phyloP scores from a whole-genome alignment of 2,113 vertebrate species.

The Loxodonta africana region DNA sequence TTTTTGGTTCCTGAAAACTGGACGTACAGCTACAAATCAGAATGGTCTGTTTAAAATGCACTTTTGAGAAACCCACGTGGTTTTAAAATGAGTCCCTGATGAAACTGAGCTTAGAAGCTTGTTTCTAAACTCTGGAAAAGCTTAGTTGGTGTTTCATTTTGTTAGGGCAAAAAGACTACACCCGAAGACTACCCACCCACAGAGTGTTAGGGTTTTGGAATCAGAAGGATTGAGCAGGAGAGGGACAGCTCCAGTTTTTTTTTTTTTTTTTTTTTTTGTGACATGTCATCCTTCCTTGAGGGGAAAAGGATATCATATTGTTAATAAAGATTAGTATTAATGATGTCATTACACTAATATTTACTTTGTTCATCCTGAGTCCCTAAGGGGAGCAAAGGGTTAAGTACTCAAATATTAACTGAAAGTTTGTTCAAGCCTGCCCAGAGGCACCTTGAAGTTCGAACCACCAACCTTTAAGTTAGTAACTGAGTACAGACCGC shows the following conservation, averaged over 20 bases:
- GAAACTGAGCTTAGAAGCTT: neutral
- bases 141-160: conserved; percentile 16
- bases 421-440: too few relatives aligned
- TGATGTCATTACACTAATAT: neutral
- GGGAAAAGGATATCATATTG: neutral
- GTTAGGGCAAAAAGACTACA: neutral
- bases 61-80: neutral
- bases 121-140: neutral
- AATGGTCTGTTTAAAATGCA: conserved; percentile 40
- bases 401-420: too few relatives aligned
- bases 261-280: neutral
- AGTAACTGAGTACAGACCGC: neutral
- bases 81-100: conserved; percentile 8
- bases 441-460: too few relatives aligned
- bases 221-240: neutral
- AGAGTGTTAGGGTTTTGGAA: neutral
- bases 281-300: neutral
- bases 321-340: neutral
- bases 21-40: neutral
- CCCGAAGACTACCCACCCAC: neutral
- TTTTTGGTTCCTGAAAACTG: neutral
- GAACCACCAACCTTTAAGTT: neutral
- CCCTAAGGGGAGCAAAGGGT: too few relatives aligned
- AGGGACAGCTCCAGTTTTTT: neutral
- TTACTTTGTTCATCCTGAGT: neutral